Evolutionary conservation across 1,140 invertebrate genomes (phyloP), one percentile per base, ranked within the genome.

Genomic region (Leptinotarsa lineolata): DNA sequence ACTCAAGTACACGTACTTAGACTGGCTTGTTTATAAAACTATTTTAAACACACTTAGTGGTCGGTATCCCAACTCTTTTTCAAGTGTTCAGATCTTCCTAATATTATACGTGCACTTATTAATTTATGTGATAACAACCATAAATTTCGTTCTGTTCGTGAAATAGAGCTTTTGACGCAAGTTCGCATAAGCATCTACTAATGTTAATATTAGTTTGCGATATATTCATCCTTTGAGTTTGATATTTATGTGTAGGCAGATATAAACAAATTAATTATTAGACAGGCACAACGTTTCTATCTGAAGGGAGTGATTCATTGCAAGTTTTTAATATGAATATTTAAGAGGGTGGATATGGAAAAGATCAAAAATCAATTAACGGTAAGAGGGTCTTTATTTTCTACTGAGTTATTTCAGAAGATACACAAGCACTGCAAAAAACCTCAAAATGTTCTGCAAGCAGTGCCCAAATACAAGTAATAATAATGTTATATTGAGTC

Each of bases 11-110:
- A 74, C 66, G 70, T 81, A 82, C 81, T 82, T 82, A 82, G 74
- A 68, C 72, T 76, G 78, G 77, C 79, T 80, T 82, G 81, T 82
- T 81, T 81, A 81, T 82, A 82, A 82, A 81, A 80, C 81, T 82
- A 82, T 81, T 82, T 82, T 82, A 79, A 79, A 81, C 78, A 78
- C 67, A 74, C 74, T 79, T 78, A 80, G 79, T 80, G 78, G 78
- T 72, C 73, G 70, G 72, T 73, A 72, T 73, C 74, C 68, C 66
- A 74, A 60, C 68, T 61, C 45, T 74, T 76, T 74, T 76, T 69
- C 72, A 77, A 80, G 77, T 79, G 77, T 68, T 74, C 65, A 69
- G 65, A 45, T 71, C 76, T 76, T 77, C 76, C 74, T 61, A 72
- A 73, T 76, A 77, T 77, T 77, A 30, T 67, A 46, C 24, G 13